Evolutionary conservation across 1,140 invertebrate genomes (phyloP).

Genomic region (Heterodera schachtii): DNA sequence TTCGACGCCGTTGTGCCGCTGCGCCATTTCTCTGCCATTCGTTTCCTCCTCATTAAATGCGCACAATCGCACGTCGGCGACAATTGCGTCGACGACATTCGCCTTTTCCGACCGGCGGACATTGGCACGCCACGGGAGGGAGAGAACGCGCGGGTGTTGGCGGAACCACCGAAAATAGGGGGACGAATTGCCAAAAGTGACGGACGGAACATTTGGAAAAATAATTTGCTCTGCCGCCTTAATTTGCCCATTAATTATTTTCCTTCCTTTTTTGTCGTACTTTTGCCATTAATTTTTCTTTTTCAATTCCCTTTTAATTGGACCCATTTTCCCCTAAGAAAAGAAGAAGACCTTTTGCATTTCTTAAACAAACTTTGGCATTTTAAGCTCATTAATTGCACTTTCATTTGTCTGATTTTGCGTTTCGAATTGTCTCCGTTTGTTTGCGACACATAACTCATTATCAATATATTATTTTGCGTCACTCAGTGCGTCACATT

Average conservation of each 20-base stretch:
- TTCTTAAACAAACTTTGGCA: no score
- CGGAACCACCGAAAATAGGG: constrained; percentile 78
- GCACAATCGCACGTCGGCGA: constrained; percentile 81
- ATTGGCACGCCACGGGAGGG: constrained; percentile 84
- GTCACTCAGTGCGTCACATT: neutral
- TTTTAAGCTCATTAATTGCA: neutral
- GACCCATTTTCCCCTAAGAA: no score
- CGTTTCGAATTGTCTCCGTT: no score
- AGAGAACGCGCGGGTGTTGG: constrained; percentile 83
- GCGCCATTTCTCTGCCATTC: constrained; percentile 57
- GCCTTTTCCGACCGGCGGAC: constrained; percentile 89
- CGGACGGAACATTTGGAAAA: no score
- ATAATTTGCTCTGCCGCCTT: no score
- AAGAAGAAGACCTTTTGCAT: no score
- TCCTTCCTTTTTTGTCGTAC: neutral
- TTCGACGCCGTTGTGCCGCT: constrained; percentile 14
- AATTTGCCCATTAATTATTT: constrained; percentile 11
- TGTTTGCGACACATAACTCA: no score
- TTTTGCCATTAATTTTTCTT: neutral
- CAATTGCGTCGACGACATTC: constrained; percentile 93
- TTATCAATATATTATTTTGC: no score
- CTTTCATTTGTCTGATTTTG: no score
- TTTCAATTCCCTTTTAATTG: neutral
- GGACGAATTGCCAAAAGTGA: no score
- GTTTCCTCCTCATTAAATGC: constrained; percentile 39